Base-by-base conservation (phyloP, 2,797 vertebrate species). In the Margarornis squamiger region DNA sequence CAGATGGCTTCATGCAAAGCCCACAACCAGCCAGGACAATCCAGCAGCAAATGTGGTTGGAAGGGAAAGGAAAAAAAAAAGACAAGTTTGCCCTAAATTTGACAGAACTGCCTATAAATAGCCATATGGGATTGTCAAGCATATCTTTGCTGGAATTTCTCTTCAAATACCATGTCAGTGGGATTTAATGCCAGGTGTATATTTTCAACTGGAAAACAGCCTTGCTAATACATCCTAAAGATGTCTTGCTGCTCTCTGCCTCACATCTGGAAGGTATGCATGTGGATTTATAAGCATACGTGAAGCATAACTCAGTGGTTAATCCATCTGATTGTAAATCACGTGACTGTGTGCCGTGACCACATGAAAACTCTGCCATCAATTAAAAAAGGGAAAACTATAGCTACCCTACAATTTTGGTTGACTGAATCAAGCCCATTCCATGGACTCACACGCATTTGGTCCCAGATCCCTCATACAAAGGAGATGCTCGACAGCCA, bases 71-170 rank as follows among this genome's bases (percentile, higher is more conserved):
- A 20, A n/a, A 32, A 59, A 45, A 61, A 48, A 38, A 32, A 46
- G 8, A 55, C 9, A 32, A n/a, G n/a, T 36, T 62, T 96, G 86
- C 83, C 85, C 95, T 87, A 92, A 94, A 96, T 92, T 94, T 95
- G 95, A 96, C 85, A 95, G 91, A 80, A 79, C 27, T 19, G 81
- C 59, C 86, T 97, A 97, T 96, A 97, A 97, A 98, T 90, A 97
- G 76, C 63, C 78, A 30, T 2, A 58, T 76, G 55, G 51, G 45
- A 51, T 45, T 26, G 58, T 87, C 49, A 73, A 94, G 83, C 54
- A 79, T 45, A 63, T 85, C 61, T 88, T 70, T 27, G 57, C 85
- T 72, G 57, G 41, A 70, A 91, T 85, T 78, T 48, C 57, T 67
- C 59, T 49, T 68, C 54, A 84, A 83, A 89, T 72, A 72, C 26